Evolutionary conservation across 2,797 vertebrate species (phyloP).

Genomic region (Phoxinus dragarum): DNA sequence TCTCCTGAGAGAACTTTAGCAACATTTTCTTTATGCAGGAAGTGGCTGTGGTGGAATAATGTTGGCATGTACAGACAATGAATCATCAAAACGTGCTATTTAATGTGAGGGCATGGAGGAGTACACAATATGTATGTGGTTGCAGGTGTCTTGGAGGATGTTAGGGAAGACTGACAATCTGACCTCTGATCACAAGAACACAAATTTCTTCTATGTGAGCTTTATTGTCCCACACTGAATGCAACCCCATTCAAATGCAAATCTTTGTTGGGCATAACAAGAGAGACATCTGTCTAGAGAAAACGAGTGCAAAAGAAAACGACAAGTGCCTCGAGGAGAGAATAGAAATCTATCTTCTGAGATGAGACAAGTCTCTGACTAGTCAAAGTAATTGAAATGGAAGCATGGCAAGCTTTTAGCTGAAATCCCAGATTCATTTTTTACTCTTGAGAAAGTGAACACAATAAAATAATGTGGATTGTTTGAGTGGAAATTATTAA

Average conservation of each 20-base stretch:
- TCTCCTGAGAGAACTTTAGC: neutral
- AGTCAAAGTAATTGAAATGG: neutral
- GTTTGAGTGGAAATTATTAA: neutral
- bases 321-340: slow-evolving; percentile 11
- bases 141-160: neutral
- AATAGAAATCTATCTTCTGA: slow-evolving; percentile 14
- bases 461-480: neutral
- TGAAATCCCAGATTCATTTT: neutral
- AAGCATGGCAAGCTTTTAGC: slow-evolving; percentile 8
- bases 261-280: slow-evolving; percentile 77
- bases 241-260: slow-evolving; percentile 82
- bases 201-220: slow-evolving; percentile 70
- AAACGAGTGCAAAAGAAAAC: slow-evolving; percentile 23
- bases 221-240: slow-evolving; percentile 83
- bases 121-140: neutral
- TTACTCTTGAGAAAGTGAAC: neutral
- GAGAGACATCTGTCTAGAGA: slow-evolving; percentile 69
- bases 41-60: neutral
- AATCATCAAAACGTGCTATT: neutral
- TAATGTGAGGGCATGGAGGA: neutral
- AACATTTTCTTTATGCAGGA: neutral
- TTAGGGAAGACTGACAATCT: slow-evolving; percentile 14
- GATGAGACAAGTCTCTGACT: neutral
- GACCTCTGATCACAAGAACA: slow-evolving; percentile 77
- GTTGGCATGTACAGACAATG: neutral